phyloP scores from a whole-genome alignment of 1,140 invertebrate genomes.

The Eumeta japonica region DNA sequence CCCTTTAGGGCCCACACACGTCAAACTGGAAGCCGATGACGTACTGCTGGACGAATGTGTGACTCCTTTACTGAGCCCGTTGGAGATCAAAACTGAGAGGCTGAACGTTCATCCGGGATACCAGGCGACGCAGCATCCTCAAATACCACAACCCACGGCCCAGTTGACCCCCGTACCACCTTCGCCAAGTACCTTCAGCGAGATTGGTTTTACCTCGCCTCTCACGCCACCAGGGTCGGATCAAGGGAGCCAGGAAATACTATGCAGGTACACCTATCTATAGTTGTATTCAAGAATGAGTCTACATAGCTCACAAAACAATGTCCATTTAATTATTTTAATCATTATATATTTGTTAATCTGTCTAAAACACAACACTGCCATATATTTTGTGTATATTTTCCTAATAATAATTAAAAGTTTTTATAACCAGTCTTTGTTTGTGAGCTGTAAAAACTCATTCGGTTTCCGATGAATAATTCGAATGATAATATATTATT shows the following conservation, averaged over 20 bases:
- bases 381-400: too few relatives aligned
- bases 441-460: too few relatives aligned
- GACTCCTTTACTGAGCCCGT: slow-evolving; percentile 67
- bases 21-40: slow-evolving; percentile 75
- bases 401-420: too few relatives aligned
- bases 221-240: slow-evolving; percentile 80
- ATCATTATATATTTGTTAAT: too few relatives aligned
- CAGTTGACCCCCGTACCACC: slow-evolving; percentile 39
- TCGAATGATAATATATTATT: too few relatives aligned
- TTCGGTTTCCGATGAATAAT: too few relatives aligned
- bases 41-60: slow-evolving; percentile 57
- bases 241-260: slow-evolving; percentile 73
- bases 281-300: too few relatives aligned
- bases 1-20: slow-evolving; percentile 59
- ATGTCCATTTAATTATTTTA: too few relatives aligned
- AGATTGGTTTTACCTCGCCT: slow-evolving; percentile 62
- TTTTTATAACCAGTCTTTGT: too few relatives aligned
- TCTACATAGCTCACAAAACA: too few relatives aligned
- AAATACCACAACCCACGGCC: slow-evolving; percentile 24
- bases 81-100: slow-evolving; percentile 72
- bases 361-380: too few relatives aligned
- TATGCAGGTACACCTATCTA: slow-evolving; percentile 48
- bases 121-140: slow-evolving; percentile 50
- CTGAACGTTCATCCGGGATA: slow-evolving; percentile 49
- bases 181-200: slow-evolving; percentile 64